These are phyloP conservation scores for Drosophila oshimai DNA, from an alignment of 1,140 invertebrate genomes.

Conservation along the genomic window DNA sequence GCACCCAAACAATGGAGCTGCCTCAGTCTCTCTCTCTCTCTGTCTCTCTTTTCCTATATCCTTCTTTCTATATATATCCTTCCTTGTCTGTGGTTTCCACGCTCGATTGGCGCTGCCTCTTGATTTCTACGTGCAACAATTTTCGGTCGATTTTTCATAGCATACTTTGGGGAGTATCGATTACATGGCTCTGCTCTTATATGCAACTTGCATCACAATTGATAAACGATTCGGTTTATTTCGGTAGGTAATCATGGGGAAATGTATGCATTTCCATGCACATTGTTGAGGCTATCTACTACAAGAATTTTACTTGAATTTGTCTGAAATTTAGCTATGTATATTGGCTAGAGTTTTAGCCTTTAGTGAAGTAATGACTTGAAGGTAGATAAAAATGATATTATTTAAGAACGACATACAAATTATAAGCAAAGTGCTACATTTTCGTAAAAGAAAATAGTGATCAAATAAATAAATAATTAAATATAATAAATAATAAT, in stretches of 20 bases:
- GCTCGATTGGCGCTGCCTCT: slow-evolving; percentile 50
- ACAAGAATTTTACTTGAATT: neutral
- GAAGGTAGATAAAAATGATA: neutral
- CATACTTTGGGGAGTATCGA: slow-evolving; percentile 53
- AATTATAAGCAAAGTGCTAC: too few relatives aligned
- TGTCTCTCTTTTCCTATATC: neutral
- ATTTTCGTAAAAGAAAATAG: too few relatives aligned
- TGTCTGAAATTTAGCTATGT: neutral
- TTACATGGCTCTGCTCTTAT: neutral
- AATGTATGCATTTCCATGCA: neutral
- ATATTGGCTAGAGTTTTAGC: neutral
- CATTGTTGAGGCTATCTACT: neutral
- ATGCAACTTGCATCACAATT: slow-evolving; percentile 1
- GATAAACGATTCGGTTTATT: slow-evolving; percentile 43
- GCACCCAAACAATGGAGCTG: slow-evolving; percentile 48
- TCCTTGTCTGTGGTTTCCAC: slow-evolving; percentile 48
- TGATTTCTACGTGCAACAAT: slow-evolving; percentile 27
- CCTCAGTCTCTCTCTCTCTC: neutral
- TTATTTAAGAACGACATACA: too few relatives aligned
- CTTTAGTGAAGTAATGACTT: too few relatives aligned
- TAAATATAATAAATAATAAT: neutral
- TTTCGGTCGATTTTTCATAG: slow-evolving; percentile 62
- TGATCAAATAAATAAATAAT: neutral
- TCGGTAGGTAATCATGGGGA: slow-evolving; percentile 29
- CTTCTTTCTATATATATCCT: neutral